These are phyloP conservation scores for Eutrigla gurnardus DNA, from an alignment of 2,797 vertebrate genomes.

Conservation along the genomic window DNA sequence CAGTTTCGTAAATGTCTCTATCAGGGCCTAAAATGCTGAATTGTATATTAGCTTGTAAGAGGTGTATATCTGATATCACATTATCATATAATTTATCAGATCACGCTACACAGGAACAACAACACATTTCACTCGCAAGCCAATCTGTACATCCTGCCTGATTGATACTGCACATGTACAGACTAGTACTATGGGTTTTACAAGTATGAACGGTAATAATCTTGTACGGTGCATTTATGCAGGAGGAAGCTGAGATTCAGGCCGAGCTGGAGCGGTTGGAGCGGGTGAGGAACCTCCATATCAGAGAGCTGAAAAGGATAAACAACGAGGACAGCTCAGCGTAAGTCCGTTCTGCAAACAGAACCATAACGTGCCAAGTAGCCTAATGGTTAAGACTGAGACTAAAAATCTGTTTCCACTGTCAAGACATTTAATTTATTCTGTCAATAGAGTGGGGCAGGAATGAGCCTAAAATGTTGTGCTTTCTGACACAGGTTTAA, in stretches of 20 bases:
- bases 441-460: no score
- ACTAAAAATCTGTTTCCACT: neutral
- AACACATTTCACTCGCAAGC: no score
- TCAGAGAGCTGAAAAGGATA: conserved; percentile 99
- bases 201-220: neutral
- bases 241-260: conserved; percentile 99
- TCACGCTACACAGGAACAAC: no score
- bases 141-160: no score
- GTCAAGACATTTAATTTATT: neutral
- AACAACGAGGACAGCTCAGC: conserved; percentile 99
- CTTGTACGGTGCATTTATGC: conserved; percentile 25
- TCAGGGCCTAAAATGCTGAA: no score
- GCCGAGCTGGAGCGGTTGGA: conserved; percentile 98
- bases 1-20: no score
- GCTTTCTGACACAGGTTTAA: conserved; percentile 90
- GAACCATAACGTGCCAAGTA: neutral
- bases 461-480: neutral
- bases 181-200: neutral
- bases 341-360: conserved; percentile 79
- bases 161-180: no score
- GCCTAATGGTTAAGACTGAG: neutral
- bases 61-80: no score
- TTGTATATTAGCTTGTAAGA: no score
- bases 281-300: conserved; percentile 98
- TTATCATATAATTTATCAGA: no score